Base-by-base conservation (phyloP, 2,113 vertebrate genomes). In the Agapornis roseicollis region DNA sequence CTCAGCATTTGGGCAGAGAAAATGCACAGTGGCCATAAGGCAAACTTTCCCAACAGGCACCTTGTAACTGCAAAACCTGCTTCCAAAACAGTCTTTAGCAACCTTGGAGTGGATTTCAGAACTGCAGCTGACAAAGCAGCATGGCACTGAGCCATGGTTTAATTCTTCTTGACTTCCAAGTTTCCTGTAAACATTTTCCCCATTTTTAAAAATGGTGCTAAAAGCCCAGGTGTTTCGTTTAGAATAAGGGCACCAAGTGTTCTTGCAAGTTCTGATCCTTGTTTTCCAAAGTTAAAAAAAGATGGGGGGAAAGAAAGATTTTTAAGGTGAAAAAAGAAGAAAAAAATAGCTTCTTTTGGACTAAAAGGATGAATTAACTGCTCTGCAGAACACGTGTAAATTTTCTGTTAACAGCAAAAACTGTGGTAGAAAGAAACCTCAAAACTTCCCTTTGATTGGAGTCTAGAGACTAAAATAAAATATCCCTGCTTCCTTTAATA, bases 401-500 rank as follows among this genome's bases (percentile, higher is more conserved):
- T 87, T 73, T 89, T 91, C 74, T 2, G 3, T 49, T 85, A 91
- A 61, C 19, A 78, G 37, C 53, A 85, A 89, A 96, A 91, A 29
- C 2, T 2, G 1, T 5, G 2, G 14, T 31, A 72, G 53, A 89
- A 89, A 81, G 42, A 81, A 92, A 81, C 16, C 41, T 74, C 58
- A 89, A 77, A 56, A 77, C 35, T 49, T 84, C 46, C 31, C 41
- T 79, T 61, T 87, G 80, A 93, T 3, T 84, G 61, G 77, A 83
- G 72, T 44, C 80, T 61, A 79, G 77, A 72, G 88, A 90, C 20
- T 29, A 96, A 93, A 94, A 84, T 76, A 80, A 90, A 90, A 88
- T 52, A 92, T 76, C 77, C 37, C 63, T 52, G 69, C 37, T 90
- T 89, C 77, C 80, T 82, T 95, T 90, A 93, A 76, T 87, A 96